phyloP scores from a whole-genome alignment of 2,113 vertebrate genomes.

The Actenoides lindsayi region DNA sequence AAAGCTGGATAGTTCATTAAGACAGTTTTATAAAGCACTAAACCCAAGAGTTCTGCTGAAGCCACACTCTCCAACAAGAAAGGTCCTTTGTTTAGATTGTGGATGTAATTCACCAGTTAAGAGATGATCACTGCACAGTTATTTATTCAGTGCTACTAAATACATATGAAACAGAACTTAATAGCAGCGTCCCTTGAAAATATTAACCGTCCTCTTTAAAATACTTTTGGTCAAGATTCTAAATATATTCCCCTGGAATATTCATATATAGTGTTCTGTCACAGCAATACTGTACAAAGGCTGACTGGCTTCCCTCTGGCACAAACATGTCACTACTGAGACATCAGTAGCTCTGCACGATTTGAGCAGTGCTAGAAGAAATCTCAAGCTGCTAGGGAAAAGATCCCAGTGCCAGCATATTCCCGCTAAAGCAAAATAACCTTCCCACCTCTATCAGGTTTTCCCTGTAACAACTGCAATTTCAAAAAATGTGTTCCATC shows the following conservation, averaged over 20 bases:
- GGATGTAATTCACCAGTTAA: neutral
- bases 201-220: neutral
- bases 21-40: neutral
- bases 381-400: neutral
- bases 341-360: neutral
- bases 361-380: slow-evolving; percentile 7
- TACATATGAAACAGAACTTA: neutral
- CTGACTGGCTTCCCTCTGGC: slow-evolving; percentile 31
- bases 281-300: neutral
- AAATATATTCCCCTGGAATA: slow-evolving; percentile 32
- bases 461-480: neutral
- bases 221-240: neutral
- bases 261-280: neutral
- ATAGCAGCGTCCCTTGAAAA: neutral
- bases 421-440: neutral
- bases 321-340: slow-evolving; percentile 34
- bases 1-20: neutral
- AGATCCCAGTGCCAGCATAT: neutral
- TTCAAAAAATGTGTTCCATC: neutral
- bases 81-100: neutral
- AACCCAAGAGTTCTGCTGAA: rapidly evolving
- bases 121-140: neutral
- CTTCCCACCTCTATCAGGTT: neutral
- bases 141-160: neutral
- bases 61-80: neutral